Evolutionary conservation across 2,888 invertebrate genomes (phyloP), one percentile per base, ranked within the genome.

Genomic region (Parnassius apollo): DNA sequence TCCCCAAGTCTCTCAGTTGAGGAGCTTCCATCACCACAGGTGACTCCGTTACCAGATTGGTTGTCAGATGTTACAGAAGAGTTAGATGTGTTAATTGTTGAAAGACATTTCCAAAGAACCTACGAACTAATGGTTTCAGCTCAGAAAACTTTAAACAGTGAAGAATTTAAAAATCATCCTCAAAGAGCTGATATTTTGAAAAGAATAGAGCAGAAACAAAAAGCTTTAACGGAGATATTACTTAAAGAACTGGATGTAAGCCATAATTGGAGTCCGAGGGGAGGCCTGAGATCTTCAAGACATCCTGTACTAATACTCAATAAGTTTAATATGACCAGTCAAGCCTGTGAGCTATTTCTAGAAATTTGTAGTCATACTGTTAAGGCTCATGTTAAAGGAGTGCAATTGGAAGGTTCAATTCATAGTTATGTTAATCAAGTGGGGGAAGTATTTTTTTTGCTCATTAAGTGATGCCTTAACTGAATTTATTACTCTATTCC

Each of bases 101-200:
- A 99, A 85, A 94, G 99, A 73, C 97, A 98, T 85, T 99, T 99
- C 79, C 97, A 98, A 82, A 97, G 97, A 77, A 98, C 98, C 1
- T 95, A 97, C 69, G 94, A 94, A 68, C 90, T 98, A 12, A 94
- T 98, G 70, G 95, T 96, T 42, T 78, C 81, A 59, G 91, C 92
- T 22, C 91, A 91, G 67, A 86, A 83, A 61, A 78, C 82, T 46
- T 77, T 92, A 63, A 85, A 81, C 59, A 80, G 81, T 11, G 87
- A 86, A 56, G 91, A 91, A 72, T 88, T 78, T 62, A 86, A 83
- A 68, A 79, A 65, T 66, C 88, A 91, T 70, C 91, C 91, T 59
- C 83, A 85, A 66, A 84, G 75, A 71, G 70, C 74, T 71, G 88
- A 88, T 57, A 86, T 92, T 71, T 68, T 90, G 45, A 89, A 86